These are phyloP conservation scores for Amniataba percoides DNA, from an alignment of 2,797 vertebrate species.

Conservation along the genomic window DNA sequence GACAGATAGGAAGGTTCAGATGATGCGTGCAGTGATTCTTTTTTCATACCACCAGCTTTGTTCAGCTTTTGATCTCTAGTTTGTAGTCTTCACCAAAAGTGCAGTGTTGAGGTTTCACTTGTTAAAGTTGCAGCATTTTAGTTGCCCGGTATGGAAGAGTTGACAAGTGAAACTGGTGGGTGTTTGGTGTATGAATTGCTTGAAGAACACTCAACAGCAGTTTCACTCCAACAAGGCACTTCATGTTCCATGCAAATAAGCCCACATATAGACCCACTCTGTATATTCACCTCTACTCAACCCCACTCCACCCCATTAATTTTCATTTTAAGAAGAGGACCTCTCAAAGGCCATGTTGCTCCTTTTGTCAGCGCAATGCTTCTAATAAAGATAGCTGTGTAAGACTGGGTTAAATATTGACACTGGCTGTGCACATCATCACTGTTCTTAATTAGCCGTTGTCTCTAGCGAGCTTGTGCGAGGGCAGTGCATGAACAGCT, in stretches of 20 bases:
- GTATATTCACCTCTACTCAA: constrained; percentile 79
- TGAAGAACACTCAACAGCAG: constrained; percentile 76
- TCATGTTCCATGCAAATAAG: constrained; percentile 88
- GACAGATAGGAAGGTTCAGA: constrained; percentile 25
- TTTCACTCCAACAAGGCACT: constrained; percentile 80
- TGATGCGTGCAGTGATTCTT: constrained; percentile 1
- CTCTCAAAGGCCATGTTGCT: constrained; percentile 77
- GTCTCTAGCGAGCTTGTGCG: constrained; percentile 68
- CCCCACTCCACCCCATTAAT: constrained; percentile 81
- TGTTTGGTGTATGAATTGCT: constrained; percentile 72
- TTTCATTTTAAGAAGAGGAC: constrained; percentile 88
- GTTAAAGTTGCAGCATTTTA: constrained; percentile 59
- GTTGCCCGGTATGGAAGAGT: constrained; percentile 32
- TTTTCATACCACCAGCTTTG: constrained; percentile 7
- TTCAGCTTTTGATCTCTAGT: constrained; percentile 36
- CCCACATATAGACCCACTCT: constrained; percentile 80
- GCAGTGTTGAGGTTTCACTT: constrained; percentile 52
- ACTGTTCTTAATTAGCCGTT: constrained; percentile 79
- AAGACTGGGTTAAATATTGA: constrained; percentile 87
- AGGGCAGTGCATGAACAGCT: constrained; percentile 73
- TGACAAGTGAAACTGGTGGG: constrained; percentile 73
- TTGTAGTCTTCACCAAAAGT: constrained; percentile 16
- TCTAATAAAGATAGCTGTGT: constrained; percentile 83
- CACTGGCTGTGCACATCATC: constrained; percentile 74
- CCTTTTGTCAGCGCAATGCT: constrained; percentile 71